Evolutionary conservation across 1,140 invertebrate genomes (phyloP).

Genomic region (Aphidius gifuensis): DNA sequence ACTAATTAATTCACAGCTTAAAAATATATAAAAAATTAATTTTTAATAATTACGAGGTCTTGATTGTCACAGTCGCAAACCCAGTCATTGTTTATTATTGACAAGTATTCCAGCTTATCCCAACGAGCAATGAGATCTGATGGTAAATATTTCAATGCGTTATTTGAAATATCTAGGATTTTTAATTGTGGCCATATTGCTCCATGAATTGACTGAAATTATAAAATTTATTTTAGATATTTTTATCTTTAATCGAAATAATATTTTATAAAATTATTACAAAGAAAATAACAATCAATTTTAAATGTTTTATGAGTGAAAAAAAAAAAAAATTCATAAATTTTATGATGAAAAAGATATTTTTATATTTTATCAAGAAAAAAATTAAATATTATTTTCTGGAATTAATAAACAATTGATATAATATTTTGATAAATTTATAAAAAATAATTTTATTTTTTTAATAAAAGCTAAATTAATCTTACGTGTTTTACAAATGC

Average conservation of each 20-base stretch:
- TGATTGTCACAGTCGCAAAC: conserved; percentile 72
- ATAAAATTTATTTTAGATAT: neutral
- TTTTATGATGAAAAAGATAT: neutral
- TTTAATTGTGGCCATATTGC: conserved; percentile 59
- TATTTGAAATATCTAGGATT: conserved; percentile 66
- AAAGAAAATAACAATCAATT: neutral
- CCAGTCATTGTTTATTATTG: conserved; percentile 70
- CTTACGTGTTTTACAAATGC: conserved; percentile 39
- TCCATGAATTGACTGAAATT: conserved; percentile 17
- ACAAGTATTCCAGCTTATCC: conserved; percentile 63
- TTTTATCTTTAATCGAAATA: too few relatives aligned
- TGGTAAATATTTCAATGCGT: conserved; percentile 64
- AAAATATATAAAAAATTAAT: neutral
- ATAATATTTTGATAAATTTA: neutral
- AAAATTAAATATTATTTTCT: neutral
- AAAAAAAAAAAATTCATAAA: conserved; percentile 1
- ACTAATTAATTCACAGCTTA: too few relatives aligned
- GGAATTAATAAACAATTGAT: neutral
- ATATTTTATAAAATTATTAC: too few relatives aligned
- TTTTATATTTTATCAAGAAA: conserved; percentile 3
- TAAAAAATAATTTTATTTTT: neutral
- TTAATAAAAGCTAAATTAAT: neutral
- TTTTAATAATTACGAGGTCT: conserved; percentile 60
- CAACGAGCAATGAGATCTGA: conserved; percentile 60
- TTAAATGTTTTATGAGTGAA: neutral